Percentiles rank a stretch among this genome's conserved stretches.
Evolutionary conservation across 2,113 vertebrate species (phyloP).

Genomic region (Elachura formosa): DNA sequence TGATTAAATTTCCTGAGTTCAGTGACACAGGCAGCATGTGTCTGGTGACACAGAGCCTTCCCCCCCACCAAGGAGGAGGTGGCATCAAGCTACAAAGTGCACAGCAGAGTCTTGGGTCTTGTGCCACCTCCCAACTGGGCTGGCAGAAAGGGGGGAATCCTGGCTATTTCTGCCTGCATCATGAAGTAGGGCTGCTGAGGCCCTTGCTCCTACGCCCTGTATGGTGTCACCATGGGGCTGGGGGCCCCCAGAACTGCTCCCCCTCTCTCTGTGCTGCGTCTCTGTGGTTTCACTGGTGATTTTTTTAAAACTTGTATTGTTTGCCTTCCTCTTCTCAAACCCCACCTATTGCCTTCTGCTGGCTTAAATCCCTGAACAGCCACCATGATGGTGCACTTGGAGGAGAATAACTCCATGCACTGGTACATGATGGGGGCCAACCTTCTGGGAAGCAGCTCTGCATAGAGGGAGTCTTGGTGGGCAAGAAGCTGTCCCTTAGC

Average conservation of each 20-base stretch:
- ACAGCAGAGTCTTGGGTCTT: accelerated
- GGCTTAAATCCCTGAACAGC: background rate
- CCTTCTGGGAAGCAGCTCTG: background rate
- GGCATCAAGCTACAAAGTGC: background rate
- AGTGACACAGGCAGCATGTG: background rate
- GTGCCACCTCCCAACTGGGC: accelerated
- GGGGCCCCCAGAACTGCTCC: background rate
- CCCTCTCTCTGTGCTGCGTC: background rate
- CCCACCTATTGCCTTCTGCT: background rate
- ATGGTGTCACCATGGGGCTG: background rate
- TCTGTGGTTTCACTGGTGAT: background rate
- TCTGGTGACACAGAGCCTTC: background rate
- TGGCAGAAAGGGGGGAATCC: background rate
- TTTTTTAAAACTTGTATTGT: background rate
- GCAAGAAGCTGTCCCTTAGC: background rate
- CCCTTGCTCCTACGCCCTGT: background rate
- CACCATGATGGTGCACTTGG: background rate
- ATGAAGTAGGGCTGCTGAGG: background rate
- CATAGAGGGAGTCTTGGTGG: background rate
- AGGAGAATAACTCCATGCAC: background rate
- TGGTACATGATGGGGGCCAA: background rate
- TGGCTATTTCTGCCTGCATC: background rate
- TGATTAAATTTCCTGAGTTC: background rate
- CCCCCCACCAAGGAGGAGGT: accelerated
- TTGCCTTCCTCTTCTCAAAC: background rate